phyloP scores from a whole-genome alignment of 2,888 invertebrate species.

The Sarcophaga caerulescens region DNA sequence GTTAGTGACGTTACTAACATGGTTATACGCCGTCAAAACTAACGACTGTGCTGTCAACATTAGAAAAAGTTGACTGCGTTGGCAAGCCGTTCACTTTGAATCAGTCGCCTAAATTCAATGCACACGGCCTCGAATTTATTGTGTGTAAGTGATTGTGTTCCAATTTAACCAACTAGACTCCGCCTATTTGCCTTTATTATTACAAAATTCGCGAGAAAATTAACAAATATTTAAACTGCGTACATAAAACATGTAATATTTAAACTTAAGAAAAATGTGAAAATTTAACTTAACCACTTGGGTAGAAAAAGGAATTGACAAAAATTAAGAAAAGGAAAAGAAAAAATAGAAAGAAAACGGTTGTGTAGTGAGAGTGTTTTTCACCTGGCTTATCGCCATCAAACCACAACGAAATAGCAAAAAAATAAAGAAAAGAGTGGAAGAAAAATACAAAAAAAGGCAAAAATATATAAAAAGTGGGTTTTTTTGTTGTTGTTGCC shows the following conservation, averaged over 20 bases:
- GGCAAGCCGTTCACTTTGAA: not conserved
- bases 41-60: not conserved
- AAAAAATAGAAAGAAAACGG: constrained; percentile 28
- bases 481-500: constrained; percentile 31
- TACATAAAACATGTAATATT: constrained; percentile 18
- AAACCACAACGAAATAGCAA: constrained; percentile 48
- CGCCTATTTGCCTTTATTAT: constrained; percentile 60
- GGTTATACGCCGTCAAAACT: not conserved
- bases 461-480: constrained; percentile 20
- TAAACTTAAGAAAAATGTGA: constrained; percentile 10
- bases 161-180: constrained; percentile 57
- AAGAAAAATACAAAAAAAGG: constrained; percentile 30
- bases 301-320: no score
- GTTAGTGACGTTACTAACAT: not conserved
- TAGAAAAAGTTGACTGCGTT: not conserved
- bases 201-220: constrained; percentile 48
- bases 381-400: constrained; percentile 42
- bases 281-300: not conserved
- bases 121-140: constrained; percentile 53
- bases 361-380: constrained; percentile 50
- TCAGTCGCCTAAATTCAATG: constrained; percentile 15
- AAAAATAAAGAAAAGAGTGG: constrained; percentile 3
- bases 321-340: not conserved
- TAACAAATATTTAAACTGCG: constrained; percentile 39
- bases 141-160: constrained; percentile 50